A percentile compares a stretch with the other conserved stretches of the same genome.
These are phyloP conservation scores for Diplosoma virens DNA, from an alignment of 23 tunicate genomes.

Conservation along the genomic window DNA sequence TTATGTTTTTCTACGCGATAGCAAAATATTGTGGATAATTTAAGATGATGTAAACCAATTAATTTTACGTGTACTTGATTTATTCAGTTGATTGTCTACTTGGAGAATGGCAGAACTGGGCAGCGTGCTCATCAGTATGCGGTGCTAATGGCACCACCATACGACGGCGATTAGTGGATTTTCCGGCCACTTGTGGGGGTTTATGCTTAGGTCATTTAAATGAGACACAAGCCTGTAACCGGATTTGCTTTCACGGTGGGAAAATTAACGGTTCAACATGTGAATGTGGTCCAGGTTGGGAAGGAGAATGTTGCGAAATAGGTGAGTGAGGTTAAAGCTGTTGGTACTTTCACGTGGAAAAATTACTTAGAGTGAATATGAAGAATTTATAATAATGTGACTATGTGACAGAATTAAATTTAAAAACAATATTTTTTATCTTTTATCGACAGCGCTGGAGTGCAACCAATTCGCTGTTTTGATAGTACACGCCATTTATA, in stretches of 20 bases:
- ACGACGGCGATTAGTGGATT: not conserved
- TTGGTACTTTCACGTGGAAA: no score
- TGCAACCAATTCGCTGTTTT: no score
- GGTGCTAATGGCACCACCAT: not conserved
- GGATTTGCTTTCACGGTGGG: constrained; percentile 22
- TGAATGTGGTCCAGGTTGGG: constrained; percentile 20
- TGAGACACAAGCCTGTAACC: constrained; percentile 15
- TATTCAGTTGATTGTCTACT: constrained; percentile 7
- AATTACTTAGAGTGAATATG: no score
- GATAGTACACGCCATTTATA: no score
- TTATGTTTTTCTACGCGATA: no score
- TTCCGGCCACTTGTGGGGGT: not conserved
- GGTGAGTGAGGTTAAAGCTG: constrained; percentile 33
- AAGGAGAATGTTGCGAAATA: constrained; percentile 29
- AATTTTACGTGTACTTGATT: no score
- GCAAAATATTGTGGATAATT: no score
- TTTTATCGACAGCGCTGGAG: no score
- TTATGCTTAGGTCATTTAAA: not conserved
- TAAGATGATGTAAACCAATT: no score
- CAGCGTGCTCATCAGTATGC: constrained; percentile 1
- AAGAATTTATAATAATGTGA: no score
- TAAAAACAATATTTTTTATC: no score
- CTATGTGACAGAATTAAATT: no score
- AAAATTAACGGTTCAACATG: not conserved
- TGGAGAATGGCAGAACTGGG: not conserved